Conservation (phyloP, 2,888 invertebrate genomes). For the Cecidostiba fungosa region DNA sequence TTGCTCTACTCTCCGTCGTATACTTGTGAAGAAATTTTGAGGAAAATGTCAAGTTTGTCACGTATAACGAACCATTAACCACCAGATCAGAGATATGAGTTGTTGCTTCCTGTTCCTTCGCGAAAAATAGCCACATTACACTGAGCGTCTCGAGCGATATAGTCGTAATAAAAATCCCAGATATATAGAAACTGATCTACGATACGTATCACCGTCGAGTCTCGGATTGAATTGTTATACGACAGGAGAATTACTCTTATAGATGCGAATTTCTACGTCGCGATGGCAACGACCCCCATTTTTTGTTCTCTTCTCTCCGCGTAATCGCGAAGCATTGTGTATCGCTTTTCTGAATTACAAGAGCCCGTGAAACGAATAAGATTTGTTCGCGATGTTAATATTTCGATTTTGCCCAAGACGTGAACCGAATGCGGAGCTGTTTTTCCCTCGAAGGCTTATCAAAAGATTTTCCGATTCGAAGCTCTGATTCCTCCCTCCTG, state of each 20-base stretch:
- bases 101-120: not conserved
- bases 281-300: not conserved
- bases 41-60: not conserved
- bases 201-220: not conserved
- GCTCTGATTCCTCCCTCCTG: not conserved
- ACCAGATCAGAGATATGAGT: not conserved
- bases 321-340: not conserved
- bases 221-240: not conserved
- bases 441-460: not conserved
- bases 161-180: not conserved
- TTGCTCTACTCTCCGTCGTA: not conserved
- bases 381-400: constrained; percentile 27
- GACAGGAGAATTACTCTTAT: no score
- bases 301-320: not conserved
- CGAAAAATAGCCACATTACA: constrained; percentile 1
- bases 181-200: not conserved
- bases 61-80: not conserved
- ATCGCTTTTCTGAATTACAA: not conserved
- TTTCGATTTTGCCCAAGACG: constrained; percentile 22
- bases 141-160: not conserved
- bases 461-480: not conserved
- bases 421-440: not conserved
- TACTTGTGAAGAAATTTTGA: not conserved
- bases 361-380: not conserved
- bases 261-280: not conserved